Conservation (phyloP, 35 echinoderm and acorn worm genomes). For the Heliocidaris tuberculata region DNA sequence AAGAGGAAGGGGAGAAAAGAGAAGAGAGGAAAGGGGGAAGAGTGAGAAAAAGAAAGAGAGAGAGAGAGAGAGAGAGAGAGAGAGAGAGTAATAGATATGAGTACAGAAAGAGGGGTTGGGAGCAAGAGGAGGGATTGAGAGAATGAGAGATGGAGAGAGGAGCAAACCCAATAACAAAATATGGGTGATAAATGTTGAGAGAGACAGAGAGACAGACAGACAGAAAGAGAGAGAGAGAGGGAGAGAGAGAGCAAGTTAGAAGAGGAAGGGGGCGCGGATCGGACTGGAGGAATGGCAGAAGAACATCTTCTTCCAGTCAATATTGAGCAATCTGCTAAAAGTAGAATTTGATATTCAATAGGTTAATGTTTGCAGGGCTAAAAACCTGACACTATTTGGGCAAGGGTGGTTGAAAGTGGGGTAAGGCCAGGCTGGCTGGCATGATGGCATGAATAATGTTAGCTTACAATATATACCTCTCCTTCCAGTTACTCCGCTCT, state of each 20-base stretch:
- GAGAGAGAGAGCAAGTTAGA: neutral
- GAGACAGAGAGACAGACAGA: neutral
- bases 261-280: neutral
- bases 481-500: neutral
- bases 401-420: neutral
- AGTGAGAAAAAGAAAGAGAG: neutral
- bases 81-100: neutral
- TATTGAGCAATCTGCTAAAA: neutral
- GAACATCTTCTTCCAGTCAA: neutral
- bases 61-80: neutral
- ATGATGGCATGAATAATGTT: neutral
- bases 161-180: too few species aligned
- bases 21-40: neutral
- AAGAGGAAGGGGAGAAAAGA: neutral
- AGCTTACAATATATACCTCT: neutral
- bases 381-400: constrained; percentile 6
- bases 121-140: neutral
- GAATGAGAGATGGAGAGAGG: neutral
- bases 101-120: neutral
- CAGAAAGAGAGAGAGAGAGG: neutral
- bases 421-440: neutral
- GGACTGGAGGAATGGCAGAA: neutral
- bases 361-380: constrained; percentile 5
- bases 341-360: constrained; percentile 9
- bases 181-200: neutral